Conservation (phyloP, 2,113 vertebrate species). For the Dipodomys spectabilis region DNA sequence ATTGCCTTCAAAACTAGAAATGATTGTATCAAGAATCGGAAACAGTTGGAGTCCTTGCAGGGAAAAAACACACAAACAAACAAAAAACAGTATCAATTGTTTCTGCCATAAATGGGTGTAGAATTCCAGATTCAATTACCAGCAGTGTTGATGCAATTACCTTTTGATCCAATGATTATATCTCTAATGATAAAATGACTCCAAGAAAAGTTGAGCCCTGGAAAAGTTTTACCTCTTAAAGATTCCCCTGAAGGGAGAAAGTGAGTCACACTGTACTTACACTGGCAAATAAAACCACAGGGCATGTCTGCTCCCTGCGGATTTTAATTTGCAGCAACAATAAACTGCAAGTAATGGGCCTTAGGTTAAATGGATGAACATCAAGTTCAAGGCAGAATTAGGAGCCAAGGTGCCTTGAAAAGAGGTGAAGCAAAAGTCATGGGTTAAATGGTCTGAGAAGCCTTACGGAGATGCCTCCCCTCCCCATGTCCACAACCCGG, state of each 20-base stretch:
- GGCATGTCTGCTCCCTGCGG: slow-evolving; percentile 61
- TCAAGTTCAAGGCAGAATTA: slow-evolving; percentile 61
- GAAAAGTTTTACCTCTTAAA: slow-evolving; percentile 69
- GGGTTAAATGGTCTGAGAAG: background rate
- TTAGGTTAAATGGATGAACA: slow-evolving; percentile 64
- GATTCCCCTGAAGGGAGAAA: slow-evolving; percentile 57
- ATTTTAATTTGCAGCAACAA: slow-evolving; percentile 72
- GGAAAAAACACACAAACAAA: background rate
- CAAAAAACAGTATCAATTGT: slow-evolving; percentile 48
- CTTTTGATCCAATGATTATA: slow-evolving; percentile 70
- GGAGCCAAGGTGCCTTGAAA: slow-evolving; percentile 8
- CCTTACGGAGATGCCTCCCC: background rate
- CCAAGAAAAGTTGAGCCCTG: slow-evolving; percentile 57
- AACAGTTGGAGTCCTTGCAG: slow-evolving; percentile 32
- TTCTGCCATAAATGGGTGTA: slow-evolving; percentile 46
- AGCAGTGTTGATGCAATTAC: slow-evolving; percentile 68
- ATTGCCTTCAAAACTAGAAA: slow-evolving; percentile 59
- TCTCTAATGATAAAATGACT: slow-evolving; percentile 70
- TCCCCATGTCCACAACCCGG: background rate
- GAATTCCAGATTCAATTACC: slow-evolving; percentile 63
- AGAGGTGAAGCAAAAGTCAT: slow-evolving; percentile 19
- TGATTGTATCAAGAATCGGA: background rate
- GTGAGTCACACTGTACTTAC: slow-evolving; percentile 66
- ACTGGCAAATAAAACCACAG: slow-evolving; percentile 62
- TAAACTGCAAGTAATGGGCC: slow-evolving; percentile 71